A percentile compares a stretch with the other conserved stretches of the same genome.
Evolutionary conservation across 2,113 vertebrate genomes (phyloP).

Genomic region (Eclectus roratus): DNA sequence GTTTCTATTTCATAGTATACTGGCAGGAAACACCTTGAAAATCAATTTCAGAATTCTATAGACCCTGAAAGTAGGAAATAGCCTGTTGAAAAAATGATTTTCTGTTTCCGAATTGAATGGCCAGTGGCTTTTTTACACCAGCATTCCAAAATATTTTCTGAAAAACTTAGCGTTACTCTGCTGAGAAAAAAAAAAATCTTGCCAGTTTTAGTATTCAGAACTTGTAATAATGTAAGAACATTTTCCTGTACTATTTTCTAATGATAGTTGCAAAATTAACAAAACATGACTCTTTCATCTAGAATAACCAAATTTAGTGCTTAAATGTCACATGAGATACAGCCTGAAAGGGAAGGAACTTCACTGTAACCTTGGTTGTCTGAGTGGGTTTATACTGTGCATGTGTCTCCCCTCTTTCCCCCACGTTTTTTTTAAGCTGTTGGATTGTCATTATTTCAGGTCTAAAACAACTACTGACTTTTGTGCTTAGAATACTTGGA

Average conservation of each 20-base stretch:
- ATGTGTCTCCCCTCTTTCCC: neutral
- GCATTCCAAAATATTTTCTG: neutral
- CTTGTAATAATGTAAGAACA: neutral
- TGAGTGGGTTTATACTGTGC: neutral
- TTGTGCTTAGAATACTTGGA: neutral
- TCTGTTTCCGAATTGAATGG: neutral
- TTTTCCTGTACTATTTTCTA: neutral
- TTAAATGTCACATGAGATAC: neutral
- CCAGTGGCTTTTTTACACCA: neutral
- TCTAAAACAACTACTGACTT: neutral
- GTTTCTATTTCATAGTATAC: neutral
- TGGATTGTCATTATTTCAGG: neutral
- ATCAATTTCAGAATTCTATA: neutral
- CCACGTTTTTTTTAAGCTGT: neutral
- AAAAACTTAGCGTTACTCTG: neutral
- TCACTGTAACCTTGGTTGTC: neutral
- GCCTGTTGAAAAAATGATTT: neutral
- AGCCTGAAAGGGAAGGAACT: neutral
- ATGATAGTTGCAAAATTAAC: neutral
- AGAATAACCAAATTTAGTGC: neutral
- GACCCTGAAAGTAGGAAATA: neutral
- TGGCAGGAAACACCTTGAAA: conserved; percentile 34
- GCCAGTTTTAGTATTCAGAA: neutral
- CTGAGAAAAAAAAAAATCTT: neutral
- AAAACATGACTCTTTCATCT: neutral